These are phyloP conservation scores for Ctenoplectra terminalis DNA, from an alignment of 1,140 invertebrate genomes.

Conservation along the genomic window DNA sequence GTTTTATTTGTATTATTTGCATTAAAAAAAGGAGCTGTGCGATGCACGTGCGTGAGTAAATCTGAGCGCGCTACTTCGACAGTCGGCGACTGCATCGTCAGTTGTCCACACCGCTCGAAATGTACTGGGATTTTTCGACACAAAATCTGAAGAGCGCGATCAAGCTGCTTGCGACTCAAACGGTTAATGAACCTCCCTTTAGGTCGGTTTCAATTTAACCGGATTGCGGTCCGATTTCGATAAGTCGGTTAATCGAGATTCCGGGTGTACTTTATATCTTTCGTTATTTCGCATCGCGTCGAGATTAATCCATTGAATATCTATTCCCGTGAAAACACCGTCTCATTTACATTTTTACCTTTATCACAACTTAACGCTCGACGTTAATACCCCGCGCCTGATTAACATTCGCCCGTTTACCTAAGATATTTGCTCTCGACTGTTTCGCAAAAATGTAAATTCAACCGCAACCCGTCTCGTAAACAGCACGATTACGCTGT, in stretches of 20 bases:
- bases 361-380: not conserved
- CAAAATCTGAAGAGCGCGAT: too few relatives aligned
- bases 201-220: not conserved
- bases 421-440: not conserved
- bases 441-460: slow-evolving; percentile 8
- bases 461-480: not conserved
- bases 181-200: not conserved
- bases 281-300: not conserved
- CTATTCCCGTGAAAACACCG: not conserved
- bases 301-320: not conserved
- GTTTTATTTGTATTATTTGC: too few relatives aligned
- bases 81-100: too few relatives aligned
- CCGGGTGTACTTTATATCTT: not conserved
- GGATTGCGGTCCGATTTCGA: not conserved
- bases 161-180: too few relatives aligned
- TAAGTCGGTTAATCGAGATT: slow-evolving; percentile 13
- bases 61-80: too few relatives aligned
- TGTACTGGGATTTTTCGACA: too few relatives aligned
- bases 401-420: slow-evolving; percentile 7
- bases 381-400: not conserved
- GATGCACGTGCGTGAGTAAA: too few relatives aligned
- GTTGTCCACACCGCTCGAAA: too few relatives aligned
- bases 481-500: slow-evolving; percentile 19
- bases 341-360: slow-evolving; percentile 32
- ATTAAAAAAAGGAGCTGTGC: too few relatives aligned